Evolutionary conservation across 2,113 vertebrate species (phyloP).

Genomic region (Bubo blakistoni): DNA sequence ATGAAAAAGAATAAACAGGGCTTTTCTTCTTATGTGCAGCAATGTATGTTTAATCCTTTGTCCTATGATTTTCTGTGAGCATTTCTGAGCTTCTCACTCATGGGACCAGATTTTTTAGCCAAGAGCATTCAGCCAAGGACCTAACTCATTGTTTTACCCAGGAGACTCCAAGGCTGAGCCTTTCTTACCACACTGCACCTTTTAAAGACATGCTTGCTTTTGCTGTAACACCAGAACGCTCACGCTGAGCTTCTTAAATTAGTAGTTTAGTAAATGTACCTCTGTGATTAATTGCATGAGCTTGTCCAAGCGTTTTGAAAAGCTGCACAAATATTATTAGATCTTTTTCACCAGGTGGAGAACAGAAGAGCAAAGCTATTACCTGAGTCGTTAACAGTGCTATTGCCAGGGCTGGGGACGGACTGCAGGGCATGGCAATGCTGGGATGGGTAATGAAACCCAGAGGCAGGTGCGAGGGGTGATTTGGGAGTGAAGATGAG

Average conservation of each 20-base stretch:
- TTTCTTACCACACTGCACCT: neutral
- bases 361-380: neutral
- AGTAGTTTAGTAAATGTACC: neutral
- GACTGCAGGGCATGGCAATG: fast-evolving
- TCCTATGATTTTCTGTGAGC: neutral
- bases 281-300: neutral
- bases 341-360: neutral
- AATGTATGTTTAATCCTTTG: neutral
- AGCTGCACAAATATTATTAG: neutral
- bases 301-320: neutral
- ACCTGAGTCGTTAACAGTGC: neutral
- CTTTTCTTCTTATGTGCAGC: neutral
- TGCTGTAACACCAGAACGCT: neutral
- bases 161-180: neutral
- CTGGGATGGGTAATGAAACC: neutral
- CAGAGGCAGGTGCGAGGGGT: neutral
- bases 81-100: neutral
- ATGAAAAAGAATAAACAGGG: neutral
- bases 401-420: neutral
- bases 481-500: neutral
- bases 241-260: neutral
- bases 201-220: neutral
- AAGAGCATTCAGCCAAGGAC: neutral
- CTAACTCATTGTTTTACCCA: fast-evolving
- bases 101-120: neutral